Evolutionary conservation across 2,797 vertebrate species (phyloP).

Genomic region (Sus cebifrons): DNA sequence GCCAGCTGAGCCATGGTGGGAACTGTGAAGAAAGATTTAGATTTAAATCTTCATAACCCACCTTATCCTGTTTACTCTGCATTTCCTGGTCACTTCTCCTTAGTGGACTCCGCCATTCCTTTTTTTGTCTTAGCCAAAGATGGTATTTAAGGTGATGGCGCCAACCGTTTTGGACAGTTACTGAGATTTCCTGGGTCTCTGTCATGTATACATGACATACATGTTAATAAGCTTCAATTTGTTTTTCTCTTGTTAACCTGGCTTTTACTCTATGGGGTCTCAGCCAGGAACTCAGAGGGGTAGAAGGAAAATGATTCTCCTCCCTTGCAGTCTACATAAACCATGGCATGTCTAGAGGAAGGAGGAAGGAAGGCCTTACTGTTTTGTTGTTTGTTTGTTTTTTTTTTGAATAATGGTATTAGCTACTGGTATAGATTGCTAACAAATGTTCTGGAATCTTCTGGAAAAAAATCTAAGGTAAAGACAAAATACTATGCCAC

Average conservation of each 20-base stretch:
- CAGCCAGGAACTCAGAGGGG: neutral
- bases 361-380: neutral
- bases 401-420: conserved; percentile 29
- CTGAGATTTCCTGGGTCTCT: neutral
- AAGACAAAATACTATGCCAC: neutral
- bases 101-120: neutral
- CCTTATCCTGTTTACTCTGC: neutral
- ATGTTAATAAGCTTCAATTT: neutral
- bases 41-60: neutral
- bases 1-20: no score
- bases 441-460: neutral
- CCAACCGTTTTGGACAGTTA: neutral
- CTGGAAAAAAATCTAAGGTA: neutral
- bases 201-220: neutral
- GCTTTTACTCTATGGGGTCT: neutral
- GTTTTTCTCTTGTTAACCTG: neutral
- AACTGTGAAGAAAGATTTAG: neutral
- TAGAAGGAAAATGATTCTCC: neutral
- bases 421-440: neutral
- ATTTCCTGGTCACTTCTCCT: neutral
- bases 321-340: neutral
- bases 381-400: neutral
- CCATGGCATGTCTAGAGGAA: neutral
- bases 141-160: neutral
- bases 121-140: neutral